phyloP scores from a whole-genome alignment of 64 coral and sea anemone genomes.

The Montipora sp. region DNA sequence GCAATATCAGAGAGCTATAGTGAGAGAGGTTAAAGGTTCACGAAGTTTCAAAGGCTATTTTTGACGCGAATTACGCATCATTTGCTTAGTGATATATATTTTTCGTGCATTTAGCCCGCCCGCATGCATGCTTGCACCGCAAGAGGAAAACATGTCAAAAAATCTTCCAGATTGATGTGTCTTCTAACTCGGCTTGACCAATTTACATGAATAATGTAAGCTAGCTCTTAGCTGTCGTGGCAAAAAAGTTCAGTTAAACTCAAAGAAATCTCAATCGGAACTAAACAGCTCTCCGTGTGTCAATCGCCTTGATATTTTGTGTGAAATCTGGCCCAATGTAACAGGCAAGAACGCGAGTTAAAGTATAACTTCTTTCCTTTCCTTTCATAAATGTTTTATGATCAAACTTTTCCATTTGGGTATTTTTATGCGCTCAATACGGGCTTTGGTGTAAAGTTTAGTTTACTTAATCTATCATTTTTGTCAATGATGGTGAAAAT shows the following conservation, averaged over 20 bases:
- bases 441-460: conserved; percentile 70
- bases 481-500: conserved; percentile 47
- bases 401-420: conserved; percentile 82
- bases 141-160: conserved; percentile 22
- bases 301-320: conserved; percentile 8
- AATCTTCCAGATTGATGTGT: conserved; percentile 14
- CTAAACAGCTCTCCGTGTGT: background rate
- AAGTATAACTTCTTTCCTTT: background rate
- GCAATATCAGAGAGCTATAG: background rate
- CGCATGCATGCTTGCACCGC: background rate
- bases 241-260: background rate
- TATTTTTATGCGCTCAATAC: conserved; percentile 47
- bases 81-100: conserved; percentile 24
- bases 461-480: conserved; percentile 61
- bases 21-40: background rate
- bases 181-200: background rate
- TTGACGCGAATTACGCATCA: conserved; percentile 6
- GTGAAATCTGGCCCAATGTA: background rate
- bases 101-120: background rate
- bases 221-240: background rate
- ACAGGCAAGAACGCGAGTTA: background rate
- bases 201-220: conserved; percentile 36
- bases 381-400: conserved; percentile 68
- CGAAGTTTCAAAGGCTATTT: conserved; percentile 3
- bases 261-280: background rate